Evolutionary conservation across 2,888 invertebrate genomes (phyloP).

Genomic region (Mayetiola destructor): DNA sequence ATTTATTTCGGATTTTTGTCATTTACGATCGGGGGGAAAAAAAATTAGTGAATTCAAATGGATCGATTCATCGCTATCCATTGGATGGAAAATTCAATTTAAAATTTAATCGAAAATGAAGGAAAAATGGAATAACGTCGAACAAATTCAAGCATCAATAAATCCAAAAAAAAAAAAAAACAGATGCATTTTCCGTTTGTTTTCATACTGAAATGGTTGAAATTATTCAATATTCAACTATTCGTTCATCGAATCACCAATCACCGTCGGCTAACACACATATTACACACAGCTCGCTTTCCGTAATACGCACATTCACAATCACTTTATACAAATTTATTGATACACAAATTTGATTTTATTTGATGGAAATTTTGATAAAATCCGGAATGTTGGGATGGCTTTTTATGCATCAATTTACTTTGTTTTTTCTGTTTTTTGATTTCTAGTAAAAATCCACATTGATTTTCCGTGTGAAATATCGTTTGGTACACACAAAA

Average conservation of each 20-base stretch:
- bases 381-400: neutral
- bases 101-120: constrained; percentile 2
- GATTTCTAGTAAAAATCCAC: constrained; percentile 5
- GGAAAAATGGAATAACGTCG: too few species aligned
- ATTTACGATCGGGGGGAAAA: too few species aligned
- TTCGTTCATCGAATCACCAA: too few species aligned
- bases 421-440: neutral
- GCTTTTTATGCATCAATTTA: neutral
- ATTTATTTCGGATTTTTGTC: too few species aligned
- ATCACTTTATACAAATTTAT: constrained; percentile 4
- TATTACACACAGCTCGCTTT: neutral
- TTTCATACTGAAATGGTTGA: too few species aligned
- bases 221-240: too few species aligned
- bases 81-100: constrained; percentile 1
- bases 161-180: too few species aligned
- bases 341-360: neutral
- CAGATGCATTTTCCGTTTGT: too few species aligned
- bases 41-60: too few species aligned
- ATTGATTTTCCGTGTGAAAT: constrained; percentile 1
- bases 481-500: neutral
- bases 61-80: too few species aligned
- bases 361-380: neutral
- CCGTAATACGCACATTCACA: neutral
- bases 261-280: constrained; percentile 11
- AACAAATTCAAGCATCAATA: too few species aligned